Evolutionary conservation across 2,113 vertebrate species (phyloP).

Genomic region (Ciconia maguari): DNA sequence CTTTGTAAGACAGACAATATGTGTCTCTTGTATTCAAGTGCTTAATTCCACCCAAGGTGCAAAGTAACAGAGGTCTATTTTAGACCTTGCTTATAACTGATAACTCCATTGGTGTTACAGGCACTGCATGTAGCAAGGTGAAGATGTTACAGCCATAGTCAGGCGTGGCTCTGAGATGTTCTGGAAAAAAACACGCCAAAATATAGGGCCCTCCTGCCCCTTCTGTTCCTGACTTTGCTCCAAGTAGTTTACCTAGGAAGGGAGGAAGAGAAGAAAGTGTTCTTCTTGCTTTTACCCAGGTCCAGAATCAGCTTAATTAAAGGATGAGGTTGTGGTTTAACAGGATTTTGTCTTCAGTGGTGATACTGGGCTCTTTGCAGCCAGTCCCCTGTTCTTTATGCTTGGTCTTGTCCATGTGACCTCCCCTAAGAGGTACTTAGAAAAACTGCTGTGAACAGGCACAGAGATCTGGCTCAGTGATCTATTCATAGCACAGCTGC

Average conservation of each 20-base stretch:
- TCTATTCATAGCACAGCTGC: background rate
- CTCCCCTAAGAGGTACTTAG: background rate
- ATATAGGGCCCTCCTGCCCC: background rate
- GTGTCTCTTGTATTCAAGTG: background rate
- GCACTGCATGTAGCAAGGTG: background rate
- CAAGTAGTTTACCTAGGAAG: background rate
- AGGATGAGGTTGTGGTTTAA: background rate
- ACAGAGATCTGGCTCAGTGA: background rate
- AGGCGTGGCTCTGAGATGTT: background rate
- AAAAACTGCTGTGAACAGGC: background rate
- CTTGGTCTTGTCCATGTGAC: fast-evolving
- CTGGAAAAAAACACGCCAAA: background rate
- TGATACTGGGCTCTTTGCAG: background rate
- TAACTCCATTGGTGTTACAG: background rate
- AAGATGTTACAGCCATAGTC: background rate
- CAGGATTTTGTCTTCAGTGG: background rate
- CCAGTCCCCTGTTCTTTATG: background rate
- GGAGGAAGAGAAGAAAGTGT: background rate
- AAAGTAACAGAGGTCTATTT: background rate
- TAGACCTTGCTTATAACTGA: background rate
- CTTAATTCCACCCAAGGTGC: background rate
- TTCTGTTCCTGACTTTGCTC: background rate
- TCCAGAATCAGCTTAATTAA: background rate
- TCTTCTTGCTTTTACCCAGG: background rate
- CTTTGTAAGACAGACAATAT: background rate